These are phyloP conservation scores for Branchipolynoe longqiensis DNA, from an alignment of 2,888 invertebrate species.

Conservation along the genomic window DNA sequence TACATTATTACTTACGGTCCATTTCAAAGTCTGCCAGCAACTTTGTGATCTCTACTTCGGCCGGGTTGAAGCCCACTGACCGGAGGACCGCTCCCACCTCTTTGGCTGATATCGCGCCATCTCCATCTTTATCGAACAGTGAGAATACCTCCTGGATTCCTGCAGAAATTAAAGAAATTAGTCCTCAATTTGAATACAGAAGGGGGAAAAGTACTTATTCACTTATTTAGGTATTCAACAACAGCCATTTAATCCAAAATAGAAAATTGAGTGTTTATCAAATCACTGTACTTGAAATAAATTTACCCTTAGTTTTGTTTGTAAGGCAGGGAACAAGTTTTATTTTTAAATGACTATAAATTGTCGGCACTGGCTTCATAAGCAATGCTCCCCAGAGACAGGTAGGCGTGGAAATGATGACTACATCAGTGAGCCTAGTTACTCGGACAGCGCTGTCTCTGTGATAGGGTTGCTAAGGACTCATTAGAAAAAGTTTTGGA, in stretches of 20 bases:
- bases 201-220: background rate
- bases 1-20: constrained; percentile 61
- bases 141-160: constrained; percentile 67
- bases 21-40: constrained; percentile 60
- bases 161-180: constrained; percentile 15
- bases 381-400: too few relatives aligned
- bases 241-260: background rate
- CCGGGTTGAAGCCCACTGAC: constrained; percentile 64
- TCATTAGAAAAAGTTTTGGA: too few relatives aligned
- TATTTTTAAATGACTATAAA: too few relatives aligned
- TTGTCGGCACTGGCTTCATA: too few relatives aligned
- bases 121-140: constrained; percentile 65
- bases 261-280: background rate
- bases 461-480: too few relatives aligned
- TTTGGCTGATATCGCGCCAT: constrained; percentile 61
- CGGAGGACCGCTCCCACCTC: constrained; percentile 64
- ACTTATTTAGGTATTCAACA: background rate
- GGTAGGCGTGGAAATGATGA: too few relatives aligned
- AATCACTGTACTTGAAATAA: too few relatives aligned
- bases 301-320: too few relatives aligned
- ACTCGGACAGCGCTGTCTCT: too few relatives aligned
- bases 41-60: constrained; percentile 62
- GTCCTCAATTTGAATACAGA: background rate
- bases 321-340: too few relatives aligned
- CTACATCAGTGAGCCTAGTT: too few relatives aligned